Conservation (phyloP, 2,113 vertebrate species). For the Gnathonemus longibarbis region DNA sequence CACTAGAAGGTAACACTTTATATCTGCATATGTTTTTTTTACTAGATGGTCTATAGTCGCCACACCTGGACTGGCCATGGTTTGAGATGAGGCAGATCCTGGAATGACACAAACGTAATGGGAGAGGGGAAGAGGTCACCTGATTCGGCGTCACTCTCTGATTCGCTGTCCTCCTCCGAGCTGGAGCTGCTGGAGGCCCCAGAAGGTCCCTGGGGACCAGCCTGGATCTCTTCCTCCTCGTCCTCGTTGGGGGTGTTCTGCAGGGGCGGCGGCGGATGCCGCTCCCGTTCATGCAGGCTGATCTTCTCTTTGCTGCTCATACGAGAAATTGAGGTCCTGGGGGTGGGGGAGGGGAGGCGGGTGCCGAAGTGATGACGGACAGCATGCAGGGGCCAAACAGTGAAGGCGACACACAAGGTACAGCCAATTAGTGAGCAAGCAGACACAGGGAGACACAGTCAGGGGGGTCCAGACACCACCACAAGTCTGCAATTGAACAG, state of each 20-base stretch:
- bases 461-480: neutral
- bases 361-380: constrained; percentile 39
- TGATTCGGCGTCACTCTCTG: constrained; percentile 65
- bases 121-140: constrained; percentile 39
- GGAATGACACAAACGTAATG: neutral
- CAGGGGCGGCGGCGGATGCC: constrained; percentile 60
- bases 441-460: neutral
- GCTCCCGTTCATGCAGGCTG: constrained; percentile 66
- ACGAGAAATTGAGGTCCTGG: constrained; percentile 74
- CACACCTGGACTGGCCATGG: neutral
- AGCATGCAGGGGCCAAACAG: constrained; percentile 61
- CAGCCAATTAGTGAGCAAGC: constrained; percentile 54
- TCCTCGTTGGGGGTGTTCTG: constrained; percentile 58
- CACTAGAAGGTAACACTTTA: neutral
- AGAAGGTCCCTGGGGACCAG: constrained; percentile 35
- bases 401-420: constrained; percentile 54
- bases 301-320: constrained; percentile 75
- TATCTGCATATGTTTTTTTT: neutral
- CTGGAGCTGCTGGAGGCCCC: constrained; percentile 71
- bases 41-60: neutral
- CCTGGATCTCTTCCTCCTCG: constrained; percentile 59
- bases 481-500: neutral
- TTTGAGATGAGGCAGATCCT: neutral
- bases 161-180: constrained; percentile 67
- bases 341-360: constrained; percentile 34